These are phyloP conservation scores for Planiliza haematocheilus DNA, from an alignment of 2,113 vertebrate species.

Conservation along the genomic window DNA sequence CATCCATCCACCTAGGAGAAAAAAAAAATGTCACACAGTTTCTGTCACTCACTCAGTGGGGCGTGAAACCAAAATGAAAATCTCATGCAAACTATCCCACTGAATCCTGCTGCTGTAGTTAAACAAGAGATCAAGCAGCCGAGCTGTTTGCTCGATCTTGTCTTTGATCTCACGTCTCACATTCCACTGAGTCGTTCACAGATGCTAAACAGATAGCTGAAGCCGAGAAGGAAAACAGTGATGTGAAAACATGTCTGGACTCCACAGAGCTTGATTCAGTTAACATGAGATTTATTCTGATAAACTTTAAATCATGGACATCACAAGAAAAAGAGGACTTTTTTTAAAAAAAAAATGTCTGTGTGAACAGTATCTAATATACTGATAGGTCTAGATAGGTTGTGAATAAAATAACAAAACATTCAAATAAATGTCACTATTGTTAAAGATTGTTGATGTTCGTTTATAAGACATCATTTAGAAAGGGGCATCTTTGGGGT, in stretches of 20 bases:
- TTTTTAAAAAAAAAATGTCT: background rate
- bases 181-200: constrained; percentile 5
- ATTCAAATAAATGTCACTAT: no score
- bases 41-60: constrained; percentile 3
- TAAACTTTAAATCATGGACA: background rate
- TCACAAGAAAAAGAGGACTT: background rate
- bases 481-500: background rate
- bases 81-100: constrained; percentile 13
- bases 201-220: constrained; percentile 21
- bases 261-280: background rate
- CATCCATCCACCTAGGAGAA: constrained; percentile 10
- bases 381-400: no score
- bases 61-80: constrained; percentile 11
- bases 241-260: constrained; percentile 2
- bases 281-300: background rate
- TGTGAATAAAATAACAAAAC: background rate
- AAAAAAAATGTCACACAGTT: constrained; percentile 35
- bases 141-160: background rate
- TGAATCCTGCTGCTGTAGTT: constrained; percentile 12
- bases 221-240: constrained; percentile 18
- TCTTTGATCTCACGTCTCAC: constrained; percentile 35
- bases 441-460: no score
- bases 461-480: no score
- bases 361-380: background rate
- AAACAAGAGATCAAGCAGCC: constrained; percentile 22